These are phyloP conservation scores for Hoplodrina blanda DNA, from an alignment of 2,888 invertebrate species.

Conservation along the genomic window DNA sequence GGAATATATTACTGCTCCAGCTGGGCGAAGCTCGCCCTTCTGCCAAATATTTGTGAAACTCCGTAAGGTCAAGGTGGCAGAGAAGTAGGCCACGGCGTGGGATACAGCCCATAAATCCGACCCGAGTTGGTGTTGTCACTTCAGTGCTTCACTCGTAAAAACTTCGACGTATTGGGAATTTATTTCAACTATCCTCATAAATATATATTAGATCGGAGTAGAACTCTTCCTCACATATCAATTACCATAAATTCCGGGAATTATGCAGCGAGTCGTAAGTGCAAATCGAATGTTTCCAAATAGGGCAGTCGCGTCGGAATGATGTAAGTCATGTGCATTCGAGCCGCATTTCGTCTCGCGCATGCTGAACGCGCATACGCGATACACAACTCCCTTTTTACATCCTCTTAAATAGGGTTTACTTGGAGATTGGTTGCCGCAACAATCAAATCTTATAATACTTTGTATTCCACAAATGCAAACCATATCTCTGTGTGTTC, in stretches of 20 bases:
- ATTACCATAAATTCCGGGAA: slow-evolving; percentile 61
- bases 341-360: slow-evolving; percentile 68
- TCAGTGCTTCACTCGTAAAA: slow-evolving; percentile 54
- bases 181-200: slow-evolving; percentile 60
- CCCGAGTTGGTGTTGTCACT: slow-evolving; percentile 54
- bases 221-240: slow-evolving; percentile 53
- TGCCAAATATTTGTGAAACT: slow-evolving; percentile 62
- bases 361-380: slow-evolving; percentile 29
- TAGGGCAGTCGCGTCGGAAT: slow-evolving; percentile 58
- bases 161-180: slow-evolving; percentile 52
- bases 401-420: slow-evolving; percentile 12
- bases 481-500: slow-evolving; percentile 46
- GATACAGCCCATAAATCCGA: slow-evolving; percentile 48
- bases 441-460: slow-evolving; percentile 43
- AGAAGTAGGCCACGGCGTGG: slow-evolving; percentile 55
- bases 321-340: slow-evolving; percentile 72
- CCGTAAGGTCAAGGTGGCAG: slow-evolving; percentile 56
- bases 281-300: slow-evolving; percentile 61
- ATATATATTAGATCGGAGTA: slow-evolving; percentile 51
- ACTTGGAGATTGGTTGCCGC: slow-evolving; percentile 14
- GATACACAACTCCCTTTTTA: slow-evolving; percentile 38
- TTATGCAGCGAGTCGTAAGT: slow-evolving; percentile 58
- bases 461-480: slow-evolving; percentile 37
- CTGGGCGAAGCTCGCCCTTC: slow-evolving; percentile 56
- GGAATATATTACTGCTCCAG: slow-evolving; percentile 59